Base-by-base conservation (phyloP, 2,888 invertebrate genomes). In the Priocnemis perturbator region DNA sequence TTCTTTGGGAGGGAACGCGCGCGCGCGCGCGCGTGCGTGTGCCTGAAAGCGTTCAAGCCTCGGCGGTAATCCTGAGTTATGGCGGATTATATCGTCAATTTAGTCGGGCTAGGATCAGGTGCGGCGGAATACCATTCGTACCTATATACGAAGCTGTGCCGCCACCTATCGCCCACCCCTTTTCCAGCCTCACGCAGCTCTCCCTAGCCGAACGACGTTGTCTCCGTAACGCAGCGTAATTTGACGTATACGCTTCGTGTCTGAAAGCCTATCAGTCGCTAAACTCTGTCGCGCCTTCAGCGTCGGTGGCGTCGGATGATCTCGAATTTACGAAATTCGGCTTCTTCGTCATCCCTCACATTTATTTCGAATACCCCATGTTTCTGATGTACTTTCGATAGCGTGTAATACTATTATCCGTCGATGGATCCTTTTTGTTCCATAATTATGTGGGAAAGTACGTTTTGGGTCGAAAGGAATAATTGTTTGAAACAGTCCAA, bases 21-120 rank as follows among this genome's bases (percentile, higher is more conserved):
- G 50, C 50, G 19, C 19, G 50, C 50, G 50, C 50, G 17, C 50
- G 7, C 37, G 37, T 9, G 2, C 37, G 7, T 55, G 67, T 71
- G 66, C 73, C 69, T 64, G 59, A 67, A 60, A 75, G 63, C 65
- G 71, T 71, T 71, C 74, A 44, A 58, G 67, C 73, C 71, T 75
- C 64, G 68, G 70, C 67, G 81, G 78, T 88, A 88, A 88, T 86
- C 88, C 88, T 87, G 86, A 89, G 85, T 88, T 88, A 88, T 86
- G 81, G 83, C 76, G 85, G 88, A 89, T 88, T 88, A 88, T 84
- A 82, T 81, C 86, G 83, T 88, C 88, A 88, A 88, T 88, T 88
- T 85, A 79, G 50, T 50, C 53, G 20, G 78, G 76, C 83, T 79
- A 83, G 87, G 88, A 86, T 88, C 88, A 88, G 87, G 88, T 88